A percentile compares a stretch with the other conserved stretches of the same genome.
These are phyloP conservation scores for Lordiphosa stackelbergi DNA, from an alignment of 1,140 invertebrate species.

Conservation along the genomic window DNA sequence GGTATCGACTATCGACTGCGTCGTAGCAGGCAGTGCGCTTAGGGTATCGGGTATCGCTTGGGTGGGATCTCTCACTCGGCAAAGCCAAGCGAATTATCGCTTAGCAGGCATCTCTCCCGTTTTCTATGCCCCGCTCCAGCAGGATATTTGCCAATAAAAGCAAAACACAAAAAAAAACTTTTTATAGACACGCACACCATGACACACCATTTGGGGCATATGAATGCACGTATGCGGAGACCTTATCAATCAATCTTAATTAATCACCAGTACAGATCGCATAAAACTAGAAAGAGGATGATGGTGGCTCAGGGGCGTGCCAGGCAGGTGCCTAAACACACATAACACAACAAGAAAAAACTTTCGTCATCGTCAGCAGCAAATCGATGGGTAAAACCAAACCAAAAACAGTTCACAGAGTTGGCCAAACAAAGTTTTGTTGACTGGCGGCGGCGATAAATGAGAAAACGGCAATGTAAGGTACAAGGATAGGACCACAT, in stretches of 20 bases:
- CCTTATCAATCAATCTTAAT: slow-evolving; percentile 76
- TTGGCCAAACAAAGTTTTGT: slow-evolving; percentile 12
- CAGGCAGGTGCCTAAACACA: slow-evolving; percentile 54
- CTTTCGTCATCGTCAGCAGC: slow-evolving; percentile 57
- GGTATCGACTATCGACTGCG: slow-evolving; percentile 44
- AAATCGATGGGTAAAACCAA: slow-evolving; percentile 50
- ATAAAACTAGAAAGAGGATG: slow-evolving; percentile 39
- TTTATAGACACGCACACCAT: slow-evolving; percentile 63
- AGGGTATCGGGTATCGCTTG: neutral
- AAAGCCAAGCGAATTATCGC: slow-evolving; percentile 65
- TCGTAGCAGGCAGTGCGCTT: no score
- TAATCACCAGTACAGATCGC: slow-evolving; percentile 72
- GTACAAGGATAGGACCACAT: no score
- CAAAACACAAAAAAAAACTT: slow-evolving; percentile 51
- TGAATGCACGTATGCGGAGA: slow-evolving; percentile 20
- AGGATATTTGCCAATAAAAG: slow-evolving; percentile 75
- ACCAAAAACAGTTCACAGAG: slow-evolving; percentile 11
- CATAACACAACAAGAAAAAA: slow-evolving; percentile 13
- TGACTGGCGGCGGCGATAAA: no score
- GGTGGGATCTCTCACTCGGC: slow-evolving; percentile 1
- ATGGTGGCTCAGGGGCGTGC: slow-evolving; percentile 27
- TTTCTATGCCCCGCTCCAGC: slow-evolving; percentile 30
- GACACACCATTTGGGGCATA: slow-evolving; percentile 20
- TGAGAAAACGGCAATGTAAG: no score
- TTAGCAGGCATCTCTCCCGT: slow-evolving; percentile 48